phyloP scores from a whole-genome alignment of 2,888 invertebrate species.

The Tromatobia lineatoria region DNA sequence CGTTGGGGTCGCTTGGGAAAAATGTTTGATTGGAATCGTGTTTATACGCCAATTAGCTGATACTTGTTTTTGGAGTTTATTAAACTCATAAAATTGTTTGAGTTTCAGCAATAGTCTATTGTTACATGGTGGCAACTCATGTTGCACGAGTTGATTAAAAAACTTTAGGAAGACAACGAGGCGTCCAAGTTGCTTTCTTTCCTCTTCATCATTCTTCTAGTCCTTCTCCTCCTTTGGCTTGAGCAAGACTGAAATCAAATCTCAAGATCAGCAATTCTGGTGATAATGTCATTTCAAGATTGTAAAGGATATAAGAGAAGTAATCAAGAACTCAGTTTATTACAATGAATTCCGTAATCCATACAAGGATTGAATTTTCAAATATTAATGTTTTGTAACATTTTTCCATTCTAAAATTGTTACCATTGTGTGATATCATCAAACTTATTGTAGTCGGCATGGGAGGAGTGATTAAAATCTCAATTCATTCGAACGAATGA shows the following conservation, averaged over 20 bases:
- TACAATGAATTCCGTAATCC: no score
- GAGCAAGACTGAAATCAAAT: slow-evolving; percentile 16
- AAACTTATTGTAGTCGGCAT: no score
- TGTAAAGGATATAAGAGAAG: neutral
- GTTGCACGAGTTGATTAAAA: neutral
- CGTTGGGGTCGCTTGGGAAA: neutral
- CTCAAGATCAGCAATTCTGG: slow-evolving; percentile 38
- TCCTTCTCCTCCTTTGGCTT: slow-evolving; percentile 1
- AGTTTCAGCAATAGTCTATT: neutral
- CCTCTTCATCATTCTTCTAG: neutral
- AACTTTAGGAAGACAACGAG: neutral
- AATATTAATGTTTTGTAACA: no score
- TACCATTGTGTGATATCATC: no score
- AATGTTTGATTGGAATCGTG: slow-evolving; percentile 1
- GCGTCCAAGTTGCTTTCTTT: neutral
- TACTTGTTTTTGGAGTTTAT: neutral
- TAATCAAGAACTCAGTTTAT: no score
- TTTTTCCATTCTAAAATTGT: no score
- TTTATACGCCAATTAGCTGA: neutral
- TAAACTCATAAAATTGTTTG: neutral
- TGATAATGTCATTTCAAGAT: neutral
- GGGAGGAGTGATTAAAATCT: no score
- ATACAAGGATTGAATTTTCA: no score
- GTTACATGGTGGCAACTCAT: neutral
- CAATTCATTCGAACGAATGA: no score